phyloP scores from a whole-genome alignment of 2,797 vertebrate genomes.

The Cheirogaleus major region DNA sequence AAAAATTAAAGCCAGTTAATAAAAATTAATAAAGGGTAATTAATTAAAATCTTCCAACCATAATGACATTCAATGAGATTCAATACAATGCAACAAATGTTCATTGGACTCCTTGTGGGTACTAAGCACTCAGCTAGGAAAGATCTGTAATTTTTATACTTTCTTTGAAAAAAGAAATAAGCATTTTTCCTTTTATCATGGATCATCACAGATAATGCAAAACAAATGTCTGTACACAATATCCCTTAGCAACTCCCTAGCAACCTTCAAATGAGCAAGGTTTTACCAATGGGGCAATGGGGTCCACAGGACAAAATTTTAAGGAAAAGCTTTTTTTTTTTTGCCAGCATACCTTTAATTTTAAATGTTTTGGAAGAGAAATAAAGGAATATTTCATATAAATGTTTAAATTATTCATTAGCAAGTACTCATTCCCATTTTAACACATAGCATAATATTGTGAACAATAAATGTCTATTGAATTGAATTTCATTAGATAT shows the following conservation, averaged over 20 bases:
- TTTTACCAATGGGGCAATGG: neutral
- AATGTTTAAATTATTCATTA: slow-evolving; percentile 49
- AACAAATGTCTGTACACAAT: slow-evolving; percentile 3
- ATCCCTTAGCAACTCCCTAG: slow-evolving; percentile 59
- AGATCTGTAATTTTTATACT: neutral
- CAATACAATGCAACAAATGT: neutral
- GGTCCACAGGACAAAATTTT: neutral
- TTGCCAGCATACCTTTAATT: slow-evolving; percentile 19
- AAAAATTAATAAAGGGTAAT: neutral
- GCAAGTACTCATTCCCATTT: neutral
- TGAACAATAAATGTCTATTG: neutral
- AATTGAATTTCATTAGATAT: slow-evolving; percentile 28
- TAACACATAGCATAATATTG: neutral
- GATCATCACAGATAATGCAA: slow-evolving; percentile 25
- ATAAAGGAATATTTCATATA: neutral
- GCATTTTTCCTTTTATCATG: slow-evolving; percentile 38
- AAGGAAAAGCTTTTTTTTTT: neutral
- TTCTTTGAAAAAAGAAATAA: slow-evolving; percentile 35
- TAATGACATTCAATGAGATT: neutral
- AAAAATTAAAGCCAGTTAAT: slow-evolving; percentile 30
- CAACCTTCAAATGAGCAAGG: slow-evolving; percentile 50
- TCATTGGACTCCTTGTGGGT: neutral
- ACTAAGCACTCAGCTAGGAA: neutral
- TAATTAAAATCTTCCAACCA: neutral
- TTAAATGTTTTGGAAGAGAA: slow-evolving; percentile 47